Evolutionary conservation across 2,888 invertebrate genomes (phyloP), one percentile per base, ranked within the genome.

Genomic region (Heteropelma amictum): DNA sequence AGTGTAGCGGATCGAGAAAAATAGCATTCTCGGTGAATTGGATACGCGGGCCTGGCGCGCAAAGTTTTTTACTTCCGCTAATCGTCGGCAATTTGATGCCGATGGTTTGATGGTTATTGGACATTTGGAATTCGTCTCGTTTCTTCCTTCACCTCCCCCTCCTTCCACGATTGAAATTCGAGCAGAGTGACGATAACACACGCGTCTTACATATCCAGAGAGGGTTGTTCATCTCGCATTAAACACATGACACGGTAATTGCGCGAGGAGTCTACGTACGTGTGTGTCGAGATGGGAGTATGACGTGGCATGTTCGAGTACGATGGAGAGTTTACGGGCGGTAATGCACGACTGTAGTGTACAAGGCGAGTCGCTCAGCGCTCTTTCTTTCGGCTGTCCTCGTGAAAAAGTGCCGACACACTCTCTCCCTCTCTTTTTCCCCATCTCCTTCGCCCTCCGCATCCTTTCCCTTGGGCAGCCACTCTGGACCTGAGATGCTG

Each of bases 61-160:
- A 35, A 42, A 14, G 40, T 33, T 70, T 74, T 60, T 74, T 74
- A 61, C 21, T 38, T 30, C n/a, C 40, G 35, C 74, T 74, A 65
- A 74, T 74, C 64, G 54, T 60, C 70, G 54, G 53, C 26, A 64
- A 65, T 74, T 70, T 45, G 61, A 30, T 58, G 49, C 21, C 65
- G 45, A 75, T 75, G 72, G 67, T 77, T 72, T 64, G 45, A 77
- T 70, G 72, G 75, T 77, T 75, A 77, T 77, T 77, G 72, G 77
- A 72, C 75, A 77, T 75, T 77, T 54, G 77, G 77, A 77, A 77
- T 77, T 72, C 69, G 4, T 49, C 23, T 54, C 19, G 17, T 28
- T 63, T 28, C 28, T 30, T 30, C 17, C 28, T 42, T 14, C 33
- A n/a, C n/a, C 28, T 33, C 12, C 12, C 23, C 28, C 28, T 35